phyloP scores from a whole-genome alignment of 1,140 invertebrate genomes.

The Tetragnatha versicolor region DNA sequence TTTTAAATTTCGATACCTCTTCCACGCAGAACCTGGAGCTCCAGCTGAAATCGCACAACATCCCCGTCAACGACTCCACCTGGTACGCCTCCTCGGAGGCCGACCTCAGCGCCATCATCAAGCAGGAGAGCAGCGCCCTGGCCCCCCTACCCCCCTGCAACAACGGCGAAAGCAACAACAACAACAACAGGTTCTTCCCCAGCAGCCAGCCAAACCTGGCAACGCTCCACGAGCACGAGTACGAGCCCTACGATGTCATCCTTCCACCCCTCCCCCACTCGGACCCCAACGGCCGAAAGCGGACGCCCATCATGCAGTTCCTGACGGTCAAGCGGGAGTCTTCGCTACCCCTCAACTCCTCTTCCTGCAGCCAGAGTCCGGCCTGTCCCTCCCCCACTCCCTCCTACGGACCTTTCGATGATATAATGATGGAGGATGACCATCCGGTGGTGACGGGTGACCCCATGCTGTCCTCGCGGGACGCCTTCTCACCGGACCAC shows the following conservation, averaged over 20 bases:
- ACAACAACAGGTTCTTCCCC: neutral
- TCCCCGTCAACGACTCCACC: conserved; percentile 16
- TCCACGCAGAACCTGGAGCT: conserved; percentile 10
- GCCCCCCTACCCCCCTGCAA: neutral
- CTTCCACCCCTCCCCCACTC: neutral
- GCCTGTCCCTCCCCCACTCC: neutral
- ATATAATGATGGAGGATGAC: conserved; percentile 45
- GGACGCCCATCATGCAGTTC: conserved; percentile 23
- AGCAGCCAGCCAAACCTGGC: neutral
- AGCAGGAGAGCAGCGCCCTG: conserved; percentile 18
- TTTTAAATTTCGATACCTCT: no score
- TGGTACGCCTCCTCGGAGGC: conserved; percentile 30
- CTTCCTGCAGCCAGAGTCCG: conserved; percentile 38
- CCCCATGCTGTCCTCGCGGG: conserved; percentile 32
- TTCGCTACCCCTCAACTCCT: neutral
- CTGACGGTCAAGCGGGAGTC: conserved; percentile 25
- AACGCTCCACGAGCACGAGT: conserved; percentile 3
- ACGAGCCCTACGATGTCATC: neutral
- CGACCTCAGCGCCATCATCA: conserved; percentile 29
- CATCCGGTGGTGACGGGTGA: conserved; percentile 28
- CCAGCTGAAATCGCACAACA: conserved; percentile 9
- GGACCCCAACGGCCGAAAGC: neutral
- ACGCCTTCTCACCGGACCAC: conserved; percentile 14
- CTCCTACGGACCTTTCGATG: neutral
- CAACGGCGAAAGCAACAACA: neutral